Evolutionary conservation across 2,797 vertebrate genomes (phyloP).

Genomic region (Sebastes diploproa): DNA sequence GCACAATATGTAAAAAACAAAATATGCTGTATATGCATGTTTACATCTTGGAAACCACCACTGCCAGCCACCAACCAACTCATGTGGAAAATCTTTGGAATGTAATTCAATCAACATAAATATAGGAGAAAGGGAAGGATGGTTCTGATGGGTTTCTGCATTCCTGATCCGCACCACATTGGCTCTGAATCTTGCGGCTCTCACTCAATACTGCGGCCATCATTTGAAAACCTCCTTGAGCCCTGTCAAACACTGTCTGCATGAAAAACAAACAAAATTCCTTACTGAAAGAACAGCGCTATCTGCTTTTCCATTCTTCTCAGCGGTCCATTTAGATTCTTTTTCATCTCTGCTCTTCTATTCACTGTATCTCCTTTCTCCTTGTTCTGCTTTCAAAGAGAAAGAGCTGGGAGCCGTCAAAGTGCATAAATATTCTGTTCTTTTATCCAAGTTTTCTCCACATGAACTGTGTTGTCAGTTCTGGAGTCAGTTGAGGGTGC

Average conservation of each 20-base stretch:
- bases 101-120: conserved; percentile 44
- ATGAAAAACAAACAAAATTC: conserved; percentile 47
- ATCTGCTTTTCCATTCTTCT: conserved; percentile 47
- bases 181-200: conserved; percentile 26
- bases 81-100: conserved; percentile 21
- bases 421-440: conserved; percentile 40
- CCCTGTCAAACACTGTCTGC: conserved; percentile 33
- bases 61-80: conserved; percentile 7
- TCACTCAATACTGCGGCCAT: conserved; percentile 33
- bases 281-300: conserved; percentile 18
- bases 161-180: conserved; percentile 39
- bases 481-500: conserved; percentile 32
- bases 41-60: conserved; percentile 25
- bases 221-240: conserved; percentile 35
- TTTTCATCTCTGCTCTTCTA: conserved; percentile 8
- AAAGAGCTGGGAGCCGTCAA: conserved; percentile 44
- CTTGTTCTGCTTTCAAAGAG: conserved; percentile 56
- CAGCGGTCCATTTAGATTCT: conserved; percentile 18
- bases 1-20: background rate
- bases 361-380: conserved; percentile 14
- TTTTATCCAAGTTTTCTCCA: conserved; percentile 10
- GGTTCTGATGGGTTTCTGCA: conserved; percentile 22
- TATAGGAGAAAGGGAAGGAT: conserved; percentile 7
- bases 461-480: conserved; percentile 20
- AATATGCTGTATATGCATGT: conserved; percentile 19